Conservation (phyloP, 2,113 vertebrate species). For the Campylorhamphus procurvoides region DNA sequence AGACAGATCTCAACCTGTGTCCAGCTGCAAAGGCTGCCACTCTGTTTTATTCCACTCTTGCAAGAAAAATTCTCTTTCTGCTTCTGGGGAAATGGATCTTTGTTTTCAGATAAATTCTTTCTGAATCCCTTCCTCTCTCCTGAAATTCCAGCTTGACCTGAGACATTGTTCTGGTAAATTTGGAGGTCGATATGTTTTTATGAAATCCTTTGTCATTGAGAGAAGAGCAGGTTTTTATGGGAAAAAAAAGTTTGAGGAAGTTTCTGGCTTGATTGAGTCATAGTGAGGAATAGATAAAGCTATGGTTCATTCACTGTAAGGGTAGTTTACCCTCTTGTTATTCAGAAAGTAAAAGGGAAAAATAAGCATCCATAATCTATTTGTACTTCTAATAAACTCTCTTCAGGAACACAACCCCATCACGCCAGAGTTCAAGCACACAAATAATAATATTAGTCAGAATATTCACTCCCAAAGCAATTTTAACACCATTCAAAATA, state of each 20-base stretch:
- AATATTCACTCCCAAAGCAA: conserved; percentile 59
- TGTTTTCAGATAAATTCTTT: neutral
- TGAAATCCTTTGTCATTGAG: neutral
- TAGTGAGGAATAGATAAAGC: neutral
- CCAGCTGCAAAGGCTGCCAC: neutral
- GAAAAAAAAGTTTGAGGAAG: neutral
- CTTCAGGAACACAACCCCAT: conserved; percentile 24
- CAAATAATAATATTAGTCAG: conserved; percentile 59
- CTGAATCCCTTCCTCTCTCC: neutral
- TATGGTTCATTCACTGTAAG: neutral
- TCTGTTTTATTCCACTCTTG: neutral
- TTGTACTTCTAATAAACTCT: conserved; percentile 42
- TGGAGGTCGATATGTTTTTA: neutral
- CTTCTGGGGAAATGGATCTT: neutral
- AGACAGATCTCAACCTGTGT: neutral
- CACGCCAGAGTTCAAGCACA: conserved; percentile 10
- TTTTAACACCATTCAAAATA: conserved; percentile 66
- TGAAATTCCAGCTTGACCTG: fast-evolving
- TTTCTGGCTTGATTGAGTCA: neutral
- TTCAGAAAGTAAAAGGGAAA: neutral
- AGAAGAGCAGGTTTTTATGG: neutral
- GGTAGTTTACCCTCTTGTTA: neutral
- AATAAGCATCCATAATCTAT: neutral
- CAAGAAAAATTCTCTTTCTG: neutral
- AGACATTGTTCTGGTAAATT: neutral